Evolutionary conservation across 2,113 vertebrate genomes (phyloP), one percentile per base, ranked within the genome.

Genomic region (Sinosuthora webbiana): DNA sequence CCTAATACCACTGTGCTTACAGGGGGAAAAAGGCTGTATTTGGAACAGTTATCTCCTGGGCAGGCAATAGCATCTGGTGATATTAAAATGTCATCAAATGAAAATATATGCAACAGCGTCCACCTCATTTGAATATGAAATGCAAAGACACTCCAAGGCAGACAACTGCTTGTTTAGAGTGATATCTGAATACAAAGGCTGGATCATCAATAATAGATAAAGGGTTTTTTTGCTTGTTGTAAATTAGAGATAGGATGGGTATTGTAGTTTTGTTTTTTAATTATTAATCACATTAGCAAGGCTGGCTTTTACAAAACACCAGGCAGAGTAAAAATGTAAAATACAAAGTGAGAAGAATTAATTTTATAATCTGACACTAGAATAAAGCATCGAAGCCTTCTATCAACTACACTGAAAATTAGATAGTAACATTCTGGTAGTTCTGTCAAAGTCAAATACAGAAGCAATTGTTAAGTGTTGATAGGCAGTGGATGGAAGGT

Each of bases 391-490:
- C 78, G 91, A 97, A 97, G 35, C 67, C 50, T 63, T 77, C 69
- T 44, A 80, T 89, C 84, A 64, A 73, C 90, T 87, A 15, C 79
- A 52, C 79, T 92, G 94, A 94, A 97, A 97, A 97, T 97, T 96
- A 95, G 89, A 93, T 81, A 85, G 63, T 80, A 91, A 88, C 90
- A 94, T 97, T 98, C 96, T 97, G 88, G 95, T 97, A 93, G 70
- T 96, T 94, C 95, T 95, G 95, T 96, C 92, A 94, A 97, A 97
- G 95, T 93, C 93, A 97, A 97, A 96, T 90, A 93, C 77, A 97
- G 93, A 97, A 96, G 95, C 96, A 97, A 97, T 97, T 96, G 95
- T 63, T 96, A 95, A 97, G 93, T 97, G 95, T 96, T 97, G 94
- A 97, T 97, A 96, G 95, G 96, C 90, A 96, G 95, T 91, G 64